These are phyloP conservation scores for Orius laevigatus DNA, from an alignment of 1,140 invertebrate species.

Conservation along the genomic window DNA sequence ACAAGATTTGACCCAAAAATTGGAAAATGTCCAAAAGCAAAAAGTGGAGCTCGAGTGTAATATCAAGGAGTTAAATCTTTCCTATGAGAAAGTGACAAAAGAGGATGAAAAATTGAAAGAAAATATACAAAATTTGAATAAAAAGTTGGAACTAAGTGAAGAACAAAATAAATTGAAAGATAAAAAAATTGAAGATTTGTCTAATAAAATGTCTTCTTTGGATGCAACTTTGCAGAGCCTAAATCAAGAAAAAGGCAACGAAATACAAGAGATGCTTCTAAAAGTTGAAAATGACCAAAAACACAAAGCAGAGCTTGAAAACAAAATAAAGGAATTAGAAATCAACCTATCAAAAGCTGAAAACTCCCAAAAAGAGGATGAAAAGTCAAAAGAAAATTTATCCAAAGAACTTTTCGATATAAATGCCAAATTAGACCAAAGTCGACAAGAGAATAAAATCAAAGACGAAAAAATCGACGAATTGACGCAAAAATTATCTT, in stretches of 20 bases:
- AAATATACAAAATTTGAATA: conserved; percentile 22
- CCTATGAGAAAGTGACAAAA: conserved; percentile 23
- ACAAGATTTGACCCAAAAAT: not conserved
- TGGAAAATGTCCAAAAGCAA: conserved; percentile 14
- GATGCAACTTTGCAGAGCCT: too few species aligned
- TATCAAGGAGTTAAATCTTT: conserved; percentile 18
- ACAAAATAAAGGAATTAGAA: conserved; percentile 20
- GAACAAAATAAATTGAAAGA: not conserved
- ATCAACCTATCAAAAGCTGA: conserved; percentile 25
- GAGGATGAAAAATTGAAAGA: conserved; percentile 27
- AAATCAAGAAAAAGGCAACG: too few species aligned
- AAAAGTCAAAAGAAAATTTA: conserved; percentile 23
- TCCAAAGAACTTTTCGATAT: conserved; percentile 17
- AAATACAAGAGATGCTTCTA: too few species aligned
- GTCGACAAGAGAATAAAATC: conserved; percentile 7
- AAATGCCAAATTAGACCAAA: conserved; percentile 7
- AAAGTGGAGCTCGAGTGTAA: conserved; percentile 15
- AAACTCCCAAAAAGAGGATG: conserved; percentile 21
- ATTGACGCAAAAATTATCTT: not conserved
- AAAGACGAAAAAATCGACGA: conserved; percentile 1
- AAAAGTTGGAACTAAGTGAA: conserved; percentile 16
- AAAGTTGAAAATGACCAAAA: too few species aligned
- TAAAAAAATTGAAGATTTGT: too few species aligned
- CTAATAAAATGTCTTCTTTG: too few species aligned
- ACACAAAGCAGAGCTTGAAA: too few species aligned